A percentile compares a stretch with the other conserved stretches of the same genome.
These are phyloP conservation scores for Propithecus deckenii DNA, from an alignment of 2,797 vertebrate genomes.

Conservation along the genomic window DNA sequence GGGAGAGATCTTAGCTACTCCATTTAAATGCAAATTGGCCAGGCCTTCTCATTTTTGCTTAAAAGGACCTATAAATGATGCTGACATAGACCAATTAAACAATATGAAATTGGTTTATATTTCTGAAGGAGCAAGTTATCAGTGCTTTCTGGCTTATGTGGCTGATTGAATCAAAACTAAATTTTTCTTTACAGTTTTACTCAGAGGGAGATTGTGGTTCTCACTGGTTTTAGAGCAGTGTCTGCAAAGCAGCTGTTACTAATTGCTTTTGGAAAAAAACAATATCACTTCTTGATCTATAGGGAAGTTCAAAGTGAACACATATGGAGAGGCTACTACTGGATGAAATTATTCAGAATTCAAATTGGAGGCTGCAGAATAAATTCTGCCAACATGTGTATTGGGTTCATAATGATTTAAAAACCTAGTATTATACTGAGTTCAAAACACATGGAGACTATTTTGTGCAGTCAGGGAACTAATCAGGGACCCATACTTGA, in stretches of 20 bases:
- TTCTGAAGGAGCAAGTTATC: not conserved
- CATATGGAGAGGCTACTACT: not conserved
- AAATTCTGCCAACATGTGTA: not conserved
- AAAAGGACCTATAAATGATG: not conserved
- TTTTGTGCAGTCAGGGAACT: not conserved
- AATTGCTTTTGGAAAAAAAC: slow-evolving; percentile 43
- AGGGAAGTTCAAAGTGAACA: slow-evolving; percentile 38
- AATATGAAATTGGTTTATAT: slow-evolving; percentile 24
- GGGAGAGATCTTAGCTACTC: not conserved
- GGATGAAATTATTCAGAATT: slow-evolving; percentile 38
- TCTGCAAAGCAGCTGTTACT: not conserved
- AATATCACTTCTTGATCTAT: slow-evolving; percentile 34
- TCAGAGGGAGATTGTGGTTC: not conserved
- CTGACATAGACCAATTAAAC: not conserved
- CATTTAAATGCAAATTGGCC: slow-evolving; percentile 1
- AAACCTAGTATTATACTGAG: slow-evolving; percentile 39
- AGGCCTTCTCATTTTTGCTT: not conserved
- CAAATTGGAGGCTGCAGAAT: not conserved
- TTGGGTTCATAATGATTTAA: not conserved
- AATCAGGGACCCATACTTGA: not conserved
- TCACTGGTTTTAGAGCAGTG: not conserved
- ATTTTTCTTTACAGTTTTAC: not conserved
- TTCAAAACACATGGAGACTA: not conserved
- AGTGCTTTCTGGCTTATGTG: not conserved
- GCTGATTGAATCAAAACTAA: not conserved